Base-by-base conservation (phyloP, 2,113 vertebrate genomes). In the Nestor notabilis region DNA sequence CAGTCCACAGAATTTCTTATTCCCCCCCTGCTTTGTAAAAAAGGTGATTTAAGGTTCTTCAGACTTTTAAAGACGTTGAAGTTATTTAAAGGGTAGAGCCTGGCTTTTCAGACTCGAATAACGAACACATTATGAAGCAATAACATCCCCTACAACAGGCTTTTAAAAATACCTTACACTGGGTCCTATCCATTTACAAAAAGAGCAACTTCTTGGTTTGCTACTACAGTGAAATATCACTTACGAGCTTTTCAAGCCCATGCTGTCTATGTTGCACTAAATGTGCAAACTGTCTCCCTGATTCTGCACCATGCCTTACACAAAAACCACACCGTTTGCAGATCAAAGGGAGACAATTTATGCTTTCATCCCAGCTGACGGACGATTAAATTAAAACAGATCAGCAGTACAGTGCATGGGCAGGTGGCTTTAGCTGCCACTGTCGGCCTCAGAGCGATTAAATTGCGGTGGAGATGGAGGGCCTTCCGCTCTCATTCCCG, bases 361-460 rank as follows among this genome's bases (percentile, higher is more conserved):
- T 98, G 97, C 98, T 98, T 98, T 98, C 98, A 98, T 98, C 97
- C 96, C 97, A 95, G 98, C 98, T 98, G 98, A 98, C 97, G 95
- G 97, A 97, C 96, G 98, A 98, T 98, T 98, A 98, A 98, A 98
- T 98, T 98, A 98, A 98, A 99, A 98, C 98, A 98, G 98, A 99
- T 98, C 98, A 98, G 98, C 98, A 97, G 97, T 94, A 98, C 82
- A 71, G 97, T 97, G 95, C 96, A 89, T 94, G 97, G 97, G 98
- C 98, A 98, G 98, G 98, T 98, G 98, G 98, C 97, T 97, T 96
- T 95, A 97, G 94, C 96, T 97, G 97, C 97, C 97, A 96, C 90
- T 60, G 93, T 78, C 90, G 97, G 97, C 97, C 98, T 98, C 97
- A 87, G 96, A 98, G 98, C 98, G 97, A 99, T 98, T 99, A 99